Conservation (phyloP, 1,140 invertebrate genomes). For the Micrasema longulum region DNA sequence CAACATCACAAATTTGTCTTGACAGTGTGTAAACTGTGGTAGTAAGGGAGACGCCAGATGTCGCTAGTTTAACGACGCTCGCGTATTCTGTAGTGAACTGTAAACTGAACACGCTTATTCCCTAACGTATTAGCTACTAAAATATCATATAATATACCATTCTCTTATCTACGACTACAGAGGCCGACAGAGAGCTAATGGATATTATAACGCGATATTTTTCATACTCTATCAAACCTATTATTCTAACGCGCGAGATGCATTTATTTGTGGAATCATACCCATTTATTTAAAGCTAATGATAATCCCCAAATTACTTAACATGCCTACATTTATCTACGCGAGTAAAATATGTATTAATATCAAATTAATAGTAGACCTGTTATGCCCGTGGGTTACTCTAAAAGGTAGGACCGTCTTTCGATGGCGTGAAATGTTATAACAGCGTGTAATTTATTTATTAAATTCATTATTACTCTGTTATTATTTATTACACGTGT, state of each 20-base stretch:
- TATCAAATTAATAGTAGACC: no score
- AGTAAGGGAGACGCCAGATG: constrained; percentile 32
- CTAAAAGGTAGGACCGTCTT: neutral
- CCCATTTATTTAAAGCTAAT: no score
- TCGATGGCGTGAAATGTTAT: constrained; percentile 1
- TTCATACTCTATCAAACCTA: no score
- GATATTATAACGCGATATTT: no score
- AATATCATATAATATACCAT: neutral
- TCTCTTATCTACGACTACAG: no score
- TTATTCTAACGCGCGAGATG: no score
- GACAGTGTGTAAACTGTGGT: constrained; percentile 40
- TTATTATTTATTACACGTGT: constrained; percentile 37
- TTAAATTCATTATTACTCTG: constrained; percentile 31
- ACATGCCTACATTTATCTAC: no score
- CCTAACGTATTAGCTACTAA: neutral
- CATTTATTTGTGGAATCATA: no score
- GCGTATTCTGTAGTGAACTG: neutral
- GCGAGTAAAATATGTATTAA: no score
- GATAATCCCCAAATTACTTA: no score
- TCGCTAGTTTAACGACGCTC: constrained; percentile 20
- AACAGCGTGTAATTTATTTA: constrained; percentile 39
- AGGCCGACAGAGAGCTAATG: no score
- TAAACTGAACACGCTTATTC: neutral
- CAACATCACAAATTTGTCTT: constrained; percentile 42
- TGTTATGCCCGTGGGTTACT: no score